These are phyloP conservation scores for Coendou prehensilis DNA, from an alignment of 2,797 vertebrate genomes.

Conservation along the genomic window DNA sequence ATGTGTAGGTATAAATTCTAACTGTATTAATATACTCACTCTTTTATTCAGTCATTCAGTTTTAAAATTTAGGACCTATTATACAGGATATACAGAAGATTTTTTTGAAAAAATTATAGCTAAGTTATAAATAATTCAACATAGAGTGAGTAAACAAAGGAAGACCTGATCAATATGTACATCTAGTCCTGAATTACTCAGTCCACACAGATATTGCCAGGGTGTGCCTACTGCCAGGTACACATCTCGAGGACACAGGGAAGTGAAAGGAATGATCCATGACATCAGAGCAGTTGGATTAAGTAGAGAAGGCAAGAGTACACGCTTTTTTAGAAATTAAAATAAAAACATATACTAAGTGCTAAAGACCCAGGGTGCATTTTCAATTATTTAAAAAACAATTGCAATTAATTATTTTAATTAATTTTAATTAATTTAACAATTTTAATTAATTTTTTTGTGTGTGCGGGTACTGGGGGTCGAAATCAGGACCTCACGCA, in stretches of 20 bases:
- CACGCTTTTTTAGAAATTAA: not conserved
- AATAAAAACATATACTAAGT: not conserved
- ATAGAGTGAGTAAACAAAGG: not conserved
- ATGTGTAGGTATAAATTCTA: not conserved
- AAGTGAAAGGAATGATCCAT: not conserved
- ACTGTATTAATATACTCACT: not conserved
- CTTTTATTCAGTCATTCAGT: not conserved
- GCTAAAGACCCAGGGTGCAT: not conserved
- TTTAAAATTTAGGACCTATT: conserved; percentile 1
- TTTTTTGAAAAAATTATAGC: not conserved
- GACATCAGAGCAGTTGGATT: not conserved
- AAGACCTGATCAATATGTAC: not conserved
- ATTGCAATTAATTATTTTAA: not conserved
- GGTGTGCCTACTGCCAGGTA: not conserved
- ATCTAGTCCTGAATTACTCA: not conserved
- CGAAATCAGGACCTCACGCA: too few species aligned
- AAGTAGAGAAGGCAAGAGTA: not conserved
- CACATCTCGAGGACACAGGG: not conserved
- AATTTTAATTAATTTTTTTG: too few species aligned
- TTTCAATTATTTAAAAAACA: not conserved
- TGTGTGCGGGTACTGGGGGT: too few species aligned
- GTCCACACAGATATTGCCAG: not conserved
- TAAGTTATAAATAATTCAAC: not conserved
- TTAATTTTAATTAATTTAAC: too few species aligned
- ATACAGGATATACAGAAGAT: not conserved